Evolutionary conservation across 1,140 invertebrate genomes (phyloP), one percentile per base, ranked within the genome.

Genomic region (Potamilus streckersoni): DNA sequence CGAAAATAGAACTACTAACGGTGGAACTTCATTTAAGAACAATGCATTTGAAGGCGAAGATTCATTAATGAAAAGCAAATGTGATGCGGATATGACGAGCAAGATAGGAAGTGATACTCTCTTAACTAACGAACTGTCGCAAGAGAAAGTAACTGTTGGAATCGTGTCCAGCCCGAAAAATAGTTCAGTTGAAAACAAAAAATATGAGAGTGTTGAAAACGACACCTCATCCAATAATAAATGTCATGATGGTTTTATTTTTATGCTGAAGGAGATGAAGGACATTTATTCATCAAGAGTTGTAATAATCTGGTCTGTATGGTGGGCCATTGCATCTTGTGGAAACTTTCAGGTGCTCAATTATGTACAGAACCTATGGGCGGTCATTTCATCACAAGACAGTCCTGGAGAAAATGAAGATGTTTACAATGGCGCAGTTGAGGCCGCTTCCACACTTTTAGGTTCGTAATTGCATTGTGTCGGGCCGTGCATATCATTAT

Each of bases 321-420:
- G 96, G 93, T 97, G 95, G 92, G 93, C 95, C 0, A 90, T 89
- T 20, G 92, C 94, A 0, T 93, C 94, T 17, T 95, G 95, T 79
- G 94, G 95, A 17, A 95, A 94, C 90, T 92, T 94, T n/a, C 95
- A 96, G 89, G 92, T 95, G 14, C 92, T 93, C 73, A 93, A 91
- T 63, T 97, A 96, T 85, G 92, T 95, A 80, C 96, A 97, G 87
- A 89, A 95, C 13, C 86, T 97, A 19, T 97, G 95, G 95, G 80
- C 83, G 55, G 89, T 92, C 60, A 78, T 80, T 3, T 27, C 15
- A 27, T 56, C 60, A 6, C 19, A 72, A 38, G 23, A 57, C 31
- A 62, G 38, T 49, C 38, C 64, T 15, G 64, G 16, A n/a, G 16
- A 31, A 23, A 16, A 20, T 8, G 64, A 66, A 16, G n/a, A 20